Evolutionary conservation across 2,888 invertebrate species (phyloP), one percentile per base, ranked within the genome.

Genomic region (Hypolimnas misippus): DNA sequence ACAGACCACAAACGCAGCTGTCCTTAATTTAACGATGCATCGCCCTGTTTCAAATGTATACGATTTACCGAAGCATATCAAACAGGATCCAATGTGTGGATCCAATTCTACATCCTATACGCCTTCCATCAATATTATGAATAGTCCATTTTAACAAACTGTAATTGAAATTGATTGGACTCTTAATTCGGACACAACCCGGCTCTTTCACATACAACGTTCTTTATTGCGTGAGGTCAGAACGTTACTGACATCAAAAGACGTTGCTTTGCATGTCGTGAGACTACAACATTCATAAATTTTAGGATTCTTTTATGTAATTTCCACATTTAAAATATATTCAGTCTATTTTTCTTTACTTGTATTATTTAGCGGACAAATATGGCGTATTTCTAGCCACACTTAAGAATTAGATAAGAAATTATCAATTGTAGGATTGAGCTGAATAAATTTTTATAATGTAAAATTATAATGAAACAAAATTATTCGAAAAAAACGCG

Each of bases 161-260:
- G 42, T 61, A 67, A 67, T 67, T 67, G 66, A 67, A 51, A 62
- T 53, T 64, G 66, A 67, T 67, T 67, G 64, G 51, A 56, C 66
- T 61, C 62, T 67, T 67, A 67, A 64, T 67, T 67, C 64, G 66
- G 61, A 25, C 57, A 64, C 66, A 64, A 66, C 53, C 19, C 31
- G 52, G 35, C 46, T 57, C 57, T 62, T 52, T 51, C 44, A 29
- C 52, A 53, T 59, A 49, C 56, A 54, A 57, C 40, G 14, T 51
- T 57, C 35, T 57, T 54, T 53, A 57, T 63, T 63, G 57, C 50
- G 33, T 55, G 57, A 57, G 54, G 51, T 40, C 57, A 50, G 42
- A 57, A 62, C 51, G 42, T 55, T 49, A 50, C 21, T 51, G 19
- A 21, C 31, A n/a, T 33, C 52, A 14, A 19, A 21, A 6, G 12